These are phyloP conservation scores for Hydrolagus affinis DNA, from an alignment of 2,113 vertebrate genomes.

Conservation along the genomic window DNA sequence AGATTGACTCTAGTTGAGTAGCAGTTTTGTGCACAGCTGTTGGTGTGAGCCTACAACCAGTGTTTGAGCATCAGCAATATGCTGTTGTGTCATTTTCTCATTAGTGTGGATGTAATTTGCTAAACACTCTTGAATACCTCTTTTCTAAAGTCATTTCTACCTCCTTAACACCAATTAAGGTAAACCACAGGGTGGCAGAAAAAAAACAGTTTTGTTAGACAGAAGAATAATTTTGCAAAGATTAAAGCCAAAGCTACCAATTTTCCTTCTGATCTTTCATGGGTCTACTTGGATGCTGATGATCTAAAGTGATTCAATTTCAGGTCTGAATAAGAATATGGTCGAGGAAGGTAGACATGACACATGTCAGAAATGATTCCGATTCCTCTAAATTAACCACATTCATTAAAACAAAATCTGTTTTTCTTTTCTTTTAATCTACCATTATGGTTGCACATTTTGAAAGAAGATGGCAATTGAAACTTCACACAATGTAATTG, in stretches of 20 bases:
- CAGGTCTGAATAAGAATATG: neutral
- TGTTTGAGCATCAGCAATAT: neutral
- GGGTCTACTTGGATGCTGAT: neutral
- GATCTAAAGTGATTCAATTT: neutral
- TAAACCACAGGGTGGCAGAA: neutral
- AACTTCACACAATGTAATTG: neutral
- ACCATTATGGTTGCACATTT: neutral
- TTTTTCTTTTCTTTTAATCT: neutral
- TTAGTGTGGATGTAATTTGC: neutral
- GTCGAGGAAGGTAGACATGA: neutral
- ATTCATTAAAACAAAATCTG: neutral
- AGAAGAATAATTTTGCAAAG: neutral
- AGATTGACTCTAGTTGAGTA: neutral
- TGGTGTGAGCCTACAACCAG: neutral
- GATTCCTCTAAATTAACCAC: neutral
- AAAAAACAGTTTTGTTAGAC: conserved; percentile 2
- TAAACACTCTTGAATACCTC: neutral
- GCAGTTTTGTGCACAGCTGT: neutral
- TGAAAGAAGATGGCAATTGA: neutral
- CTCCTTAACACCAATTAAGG: conserved; percentile 8
- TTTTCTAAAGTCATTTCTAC: neutral
- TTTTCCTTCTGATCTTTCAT: neutral
- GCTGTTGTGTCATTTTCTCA: conserved; percentile 24
- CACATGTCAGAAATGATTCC: neutral
- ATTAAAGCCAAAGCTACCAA: conserved; percentile 12